A percentile compares a stretch with the other conserved stretches of the same genome.
Evolutionary conservation across 2,113 vertebrate genomes (phyloP).

Genomic region (Mesoclemmys tuberculata): DNA sequence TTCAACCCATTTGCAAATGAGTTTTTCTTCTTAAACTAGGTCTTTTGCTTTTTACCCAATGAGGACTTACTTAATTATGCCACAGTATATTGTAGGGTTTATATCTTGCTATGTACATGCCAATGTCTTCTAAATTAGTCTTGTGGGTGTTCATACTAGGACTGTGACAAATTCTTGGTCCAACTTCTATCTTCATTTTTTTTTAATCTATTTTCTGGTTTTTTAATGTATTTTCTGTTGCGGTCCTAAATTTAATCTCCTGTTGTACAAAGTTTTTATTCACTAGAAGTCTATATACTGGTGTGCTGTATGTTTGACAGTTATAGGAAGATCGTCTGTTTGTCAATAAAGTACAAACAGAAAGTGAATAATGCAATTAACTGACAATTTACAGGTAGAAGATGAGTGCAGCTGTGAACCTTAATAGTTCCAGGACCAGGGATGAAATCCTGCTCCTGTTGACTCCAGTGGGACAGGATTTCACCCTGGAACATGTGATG

Average conservation of each 20-base stretch:
- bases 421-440: background rate
- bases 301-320: background rate
- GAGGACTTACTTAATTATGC: background rate
- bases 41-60: slow-evolving; percentile 11
- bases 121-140: slow-evolving; percentile 24
- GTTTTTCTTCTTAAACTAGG: background rate
- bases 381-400: background rate
- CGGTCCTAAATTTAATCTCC: background rate
- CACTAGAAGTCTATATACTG: background rate
- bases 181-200: background rate
- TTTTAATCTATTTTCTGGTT: background rate
- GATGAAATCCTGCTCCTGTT: background rate
- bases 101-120: background rate
- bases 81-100: background rate
- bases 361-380: background rate
- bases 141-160: background rate
- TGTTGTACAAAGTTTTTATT: background rate
- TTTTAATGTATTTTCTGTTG: slow-evolving; percentile 3
- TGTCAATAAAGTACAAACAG: background rate
- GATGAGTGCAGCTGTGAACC: background rate
- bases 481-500: background rate
- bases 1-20: background rate
- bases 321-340: background rate
- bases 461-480: accelerated
- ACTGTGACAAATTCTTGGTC: background rate